phyloP scores from a whole-genome alignment of 2,113 vertebrate species.

The Alosa alosa region DNA sequence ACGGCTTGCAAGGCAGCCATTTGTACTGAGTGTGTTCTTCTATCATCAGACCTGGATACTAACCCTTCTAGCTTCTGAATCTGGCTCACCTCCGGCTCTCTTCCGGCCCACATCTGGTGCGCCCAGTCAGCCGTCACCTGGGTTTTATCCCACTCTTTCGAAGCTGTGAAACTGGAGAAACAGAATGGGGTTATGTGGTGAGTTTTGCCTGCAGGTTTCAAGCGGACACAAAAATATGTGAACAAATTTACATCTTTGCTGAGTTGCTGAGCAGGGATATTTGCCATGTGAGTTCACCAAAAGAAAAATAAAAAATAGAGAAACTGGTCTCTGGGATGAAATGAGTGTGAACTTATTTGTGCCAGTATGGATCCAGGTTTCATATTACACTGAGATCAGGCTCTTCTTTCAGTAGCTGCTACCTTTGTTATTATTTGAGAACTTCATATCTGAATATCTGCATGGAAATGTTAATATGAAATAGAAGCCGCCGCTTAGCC shows the following conservation, averaged over 20 bases:
- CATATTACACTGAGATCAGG: neutral
- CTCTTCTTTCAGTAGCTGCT: constrained; percentile 19
- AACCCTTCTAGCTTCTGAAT: neutral
- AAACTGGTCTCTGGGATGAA: neutral
- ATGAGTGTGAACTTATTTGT: neutral
- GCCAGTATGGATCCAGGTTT: neutral
- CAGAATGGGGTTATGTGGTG: neutral
- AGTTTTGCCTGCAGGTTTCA: neutral
- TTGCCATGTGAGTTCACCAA: neutral
- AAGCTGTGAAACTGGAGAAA: neutral
- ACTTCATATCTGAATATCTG: constrained; percentile 60
- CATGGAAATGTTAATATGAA: constrained; percentile 60
- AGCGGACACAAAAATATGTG: neutral
- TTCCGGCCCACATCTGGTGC: neutral
- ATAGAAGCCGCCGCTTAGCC: constrained; percentile 63
- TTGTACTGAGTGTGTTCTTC: neutral
- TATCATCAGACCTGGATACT: neutral
- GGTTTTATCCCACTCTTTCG: neutral
- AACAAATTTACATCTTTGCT: constrained; percentile 16
- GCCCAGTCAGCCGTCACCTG: neutral
- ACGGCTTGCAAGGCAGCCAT: neutral
- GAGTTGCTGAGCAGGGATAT: constrained; percentile 2
- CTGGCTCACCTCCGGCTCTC: neutral
- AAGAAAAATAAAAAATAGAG: neutral
- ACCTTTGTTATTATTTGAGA: constrained; percentile 55